phyloP scores from a whole-genome alignment of 2,113 vertebrate genomes.

The Oncorhynchus kisutch region DNA sequence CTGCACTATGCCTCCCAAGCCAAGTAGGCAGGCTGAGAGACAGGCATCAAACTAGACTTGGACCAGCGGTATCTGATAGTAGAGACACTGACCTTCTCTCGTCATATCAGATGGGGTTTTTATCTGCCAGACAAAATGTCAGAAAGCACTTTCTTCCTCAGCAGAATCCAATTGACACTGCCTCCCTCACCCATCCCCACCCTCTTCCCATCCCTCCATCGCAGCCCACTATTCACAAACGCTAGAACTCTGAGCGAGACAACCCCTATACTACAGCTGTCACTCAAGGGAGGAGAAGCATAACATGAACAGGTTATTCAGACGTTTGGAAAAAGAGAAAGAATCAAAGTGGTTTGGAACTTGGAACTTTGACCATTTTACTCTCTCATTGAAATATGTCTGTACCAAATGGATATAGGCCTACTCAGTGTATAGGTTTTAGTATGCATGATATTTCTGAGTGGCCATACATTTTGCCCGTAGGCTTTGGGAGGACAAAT shows the following conservation, averaged over 20 bases:
- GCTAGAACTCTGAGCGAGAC: conserved; percentile 8
- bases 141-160: conserved; percentile 68
- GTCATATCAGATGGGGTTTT: conserved; percentile 69
- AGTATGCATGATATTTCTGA: conserved; percentile 43
- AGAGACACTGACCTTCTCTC: conserved; percentile 70
- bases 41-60: conserved; percentile 56
- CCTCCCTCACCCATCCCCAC: background rate
- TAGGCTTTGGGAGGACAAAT: conserved; percentile 42
- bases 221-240: background rate
- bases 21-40: background rate
- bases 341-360: background rate
- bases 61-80: conserved; percentile 58
- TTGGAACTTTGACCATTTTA: background rate
- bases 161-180: conserved; percentile 61
- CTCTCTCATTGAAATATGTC: background rate
- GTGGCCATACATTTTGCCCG: conserved; percentile 35
- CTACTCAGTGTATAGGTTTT: conserved; percentile 12
- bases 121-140: conserved; percentile 74
- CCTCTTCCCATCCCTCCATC: conserved; percentile 1
- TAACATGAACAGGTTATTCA: background rate
- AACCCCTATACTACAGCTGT: conserved; percentile 16
- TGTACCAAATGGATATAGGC: background rate
- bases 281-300: conserved; percentile 18
- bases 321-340: background rate
- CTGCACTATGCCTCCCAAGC: too few species aligned